Evolutionary conservation across 1,140 invertebrate species (phyloP), one percentile per base, ranked within the genome.

Genomic region (Brachionus plicatilis): DNA sequence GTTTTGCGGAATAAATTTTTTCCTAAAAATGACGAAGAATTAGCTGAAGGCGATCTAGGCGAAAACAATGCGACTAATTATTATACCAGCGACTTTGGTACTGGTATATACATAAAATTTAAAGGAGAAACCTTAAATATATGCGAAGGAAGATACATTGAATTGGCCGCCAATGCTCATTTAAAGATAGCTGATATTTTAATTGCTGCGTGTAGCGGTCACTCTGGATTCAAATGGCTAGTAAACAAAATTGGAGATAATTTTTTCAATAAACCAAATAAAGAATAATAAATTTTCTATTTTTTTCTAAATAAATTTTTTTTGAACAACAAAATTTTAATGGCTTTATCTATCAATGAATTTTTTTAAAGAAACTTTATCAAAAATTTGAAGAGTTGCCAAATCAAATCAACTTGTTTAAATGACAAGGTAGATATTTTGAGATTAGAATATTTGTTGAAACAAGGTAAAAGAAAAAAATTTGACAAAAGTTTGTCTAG

Each of bases 191-290:
- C 29, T 43, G 75, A 78, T 56, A 78, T 78, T n/a, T 27, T 78
- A 47, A 56, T 78, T 12, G 29, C 75, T 11, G 43, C 43, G 4
- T 78, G 75, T 43, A 78, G 33, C 24, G 75, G 75, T 56, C 43
- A 78, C 14, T 78, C 75, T 29, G 75, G 75, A n/a, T 60, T 60
- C 20, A 60, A 60, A 60, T 60, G 43, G 84, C 84, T 8, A 56
- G 8, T 79, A 17, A 83, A 45, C n/a, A 72, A 45, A 45, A 33
- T n/a, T 1, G 68, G 43, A 27, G n/a, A 45, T 43, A 45, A 24
- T 37, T 65, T 60, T 45, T 65, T 53, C n/a, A n/a, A 45, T 2
- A 83, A 41, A 14, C 17, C 56, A 7, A n/a, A 14, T 37, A 29
- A 65, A 33, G 12, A 24, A 20, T 60, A 29, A 45, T 24, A n/a